Conservation (phyloP, 2,888 invertebrate genomes). For the Rhagophthalmus giganteus region DNA sequence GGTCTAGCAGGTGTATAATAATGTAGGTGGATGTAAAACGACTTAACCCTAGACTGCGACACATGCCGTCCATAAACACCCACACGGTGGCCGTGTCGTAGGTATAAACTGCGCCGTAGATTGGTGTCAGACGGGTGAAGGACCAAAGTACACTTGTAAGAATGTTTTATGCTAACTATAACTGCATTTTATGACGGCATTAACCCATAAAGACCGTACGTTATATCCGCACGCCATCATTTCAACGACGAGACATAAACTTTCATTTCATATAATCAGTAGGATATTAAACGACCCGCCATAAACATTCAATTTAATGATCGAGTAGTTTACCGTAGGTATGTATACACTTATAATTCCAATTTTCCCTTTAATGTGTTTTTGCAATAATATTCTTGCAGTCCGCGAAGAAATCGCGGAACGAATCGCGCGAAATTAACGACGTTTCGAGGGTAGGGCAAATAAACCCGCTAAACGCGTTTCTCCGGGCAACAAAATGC, state of each 20-base stretch:
- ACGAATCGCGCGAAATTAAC: background rate
- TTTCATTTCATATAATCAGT: slow-evolving; percentile 34
- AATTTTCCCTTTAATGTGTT: slow-evolving; percentile 16
- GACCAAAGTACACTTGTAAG: slow-evolving; percentile 28
- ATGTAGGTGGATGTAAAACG: slow-evolving; percentile 7
- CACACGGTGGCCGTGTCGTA: slow-evolving; percentile 10
- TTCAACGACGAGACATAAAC: slow-evolving; percentile 33
- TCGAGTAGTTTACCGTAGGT: slow-evolving; percentile 26
- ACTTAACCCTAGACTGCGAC: slow-evolving; percentile 4
- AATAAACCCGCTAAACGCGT: too few relatives aligned
- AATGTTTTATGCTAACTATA: slow-evolving; percentile 32
- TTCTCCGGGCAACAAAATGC: too few relatives aligned
- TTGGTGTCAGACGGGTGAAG: slow-evolving; percentile 17
- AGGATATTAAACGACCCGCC: slow-evolving; percentile 31
- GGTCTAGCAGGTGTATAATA: slow-evolving; percentile 15
- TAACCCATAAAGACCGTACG: slow-evolving; percentile 32
- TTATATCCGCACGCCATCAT: slow-evolving; percentile 35
- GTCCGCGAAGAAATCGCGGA: slow-evolving; percentile 2
- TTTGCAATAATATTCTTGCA: slow-evolving; percentile 8
- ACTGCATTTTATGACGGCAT: slow-evolving; percentile 33
- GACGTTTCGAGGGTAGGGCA: background rate
- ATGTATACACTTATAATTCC: too few relatives aligned
- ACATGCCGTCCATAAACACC: slow-evolving; percentile 19
- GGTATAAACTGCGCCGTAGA: slow-evolving; percentile 12
- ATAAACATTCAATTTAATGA: slow-evolving; percentile 36